These are phyloP conservation scores for Microctenopoma steveboyesi DNA, from an alignment of 2,797 vertebrate genomes.

Conservation along the genomic window DNA sequence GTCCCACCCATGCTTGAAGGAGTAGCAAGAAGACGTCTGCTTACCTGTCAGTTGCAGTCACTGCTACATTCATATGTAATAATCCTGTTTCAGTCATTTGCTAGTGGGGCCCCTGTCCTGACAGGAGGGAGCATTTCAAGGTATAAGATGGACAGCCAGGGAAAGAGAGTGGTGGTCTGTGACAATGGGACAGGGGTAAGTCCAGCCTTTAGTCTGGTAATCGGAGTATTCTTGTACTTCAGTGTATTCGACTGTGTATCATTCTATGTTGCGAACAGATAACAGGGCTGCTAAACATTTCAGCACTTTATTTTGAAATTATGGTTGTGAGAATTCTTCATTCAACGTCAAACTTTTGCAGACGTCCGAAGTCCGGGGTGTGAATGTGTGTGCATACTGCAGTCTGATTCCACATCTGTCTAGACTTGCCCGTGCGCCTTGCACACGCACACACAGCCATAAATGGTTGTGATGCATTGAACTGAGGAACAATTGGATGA, in stretches of 20 bases:
- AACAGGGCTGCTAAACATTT: background rate
- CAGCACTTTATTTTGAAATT: background rate
- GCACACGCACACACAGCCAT: conserved; percentile 64
- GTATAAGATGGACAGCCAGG: conserved; percentile 80
- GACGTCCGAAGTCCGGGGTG: conserved; percentile 18
- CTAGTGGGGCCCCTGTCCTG: conserved; percentile 16
- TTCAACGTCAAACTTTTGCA: conserved; percentile 12
- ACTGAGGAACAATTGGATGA: conserved; percentile 64
- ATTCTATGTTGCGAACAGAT: background rate
- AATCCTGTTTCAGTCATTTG: background rate
- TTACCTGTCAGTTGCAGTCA: conserved; percentile 45
- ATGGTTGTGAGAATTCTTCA: background rate
- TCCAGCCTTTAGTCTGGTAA: background rate
- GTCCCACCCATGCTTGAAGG: conserved; percentile 43
- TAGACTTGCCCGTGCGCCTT: conserved; percentile 71
- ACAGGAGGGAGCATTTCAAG: conserved; percentile 32
- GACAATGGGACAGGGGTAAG: conserved; percentile 88
- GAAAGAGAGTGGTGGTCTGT: conserved; percentile 85
- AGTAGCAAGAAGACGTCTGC: conserved; percentile 23
- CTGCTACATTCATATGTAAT: conserved; percentile 23
- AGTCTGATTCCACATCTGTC: conserved; percentile 67
- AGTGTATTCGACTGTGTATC: background rate
- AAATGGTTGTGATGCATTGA: conserved; percentile 73
- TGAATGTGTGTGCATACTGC: conserved; percentile 39
- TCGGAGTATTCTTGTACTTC: background rate